These are phyloP conservation scores for Coenobita brevimanus DNA, from an alignment of 1,140 invertebrate species.

Conservation along the genomic window DNA sequence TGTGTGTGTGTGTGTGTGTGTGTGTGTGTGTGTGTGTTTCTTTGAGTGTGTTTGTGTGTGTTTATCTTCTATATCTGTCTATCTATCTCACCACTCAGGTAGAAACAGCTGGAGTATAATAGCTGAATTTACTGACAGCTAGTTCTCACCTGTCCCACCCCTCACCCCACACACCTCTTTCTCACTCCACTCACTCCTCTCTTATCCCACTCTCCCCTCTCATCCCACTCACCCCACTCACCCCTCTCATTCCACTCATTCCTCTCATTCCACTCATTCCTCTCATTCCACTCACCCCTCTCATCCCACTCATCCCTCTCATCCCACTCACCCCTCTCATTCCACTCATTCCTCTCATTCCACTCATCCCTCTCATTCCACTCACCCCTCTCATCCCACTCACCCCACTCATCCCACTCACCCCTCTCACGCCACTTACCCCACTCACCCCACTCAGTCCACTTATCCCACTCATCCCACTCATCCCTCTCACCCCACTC, in stretches of 20 bases:
- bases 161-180: background rate
- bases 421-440: no score
- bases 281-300: background rate
- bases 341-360: no score
- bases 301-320: background rate
- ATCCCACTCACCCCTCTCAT: background rate
- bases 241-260: no score
- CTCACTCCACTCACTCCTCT: no score
- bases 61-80: no score
- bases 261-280: background rate
- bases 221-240: no score
- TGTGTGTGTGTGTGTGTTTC: conserved; percentile 58
- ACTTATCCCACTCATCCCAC: background rate
- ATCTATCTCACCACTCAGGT: no score
- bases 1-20: conserved; percentile 71
- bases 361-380: no score
- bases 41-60: background rate
- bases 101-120: no score
- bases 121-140: background rate
- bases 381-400: no score
- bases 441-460: background rate
- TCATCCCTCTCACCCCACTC: background rate
- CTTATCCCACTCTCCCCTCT: no score
- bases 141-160: background rate
- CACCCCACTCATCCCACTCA: no score